phyloP scores from a whole-genome alignment of 2,888 invertebrate genomes.

The Octonoba sinensis region DNA sequence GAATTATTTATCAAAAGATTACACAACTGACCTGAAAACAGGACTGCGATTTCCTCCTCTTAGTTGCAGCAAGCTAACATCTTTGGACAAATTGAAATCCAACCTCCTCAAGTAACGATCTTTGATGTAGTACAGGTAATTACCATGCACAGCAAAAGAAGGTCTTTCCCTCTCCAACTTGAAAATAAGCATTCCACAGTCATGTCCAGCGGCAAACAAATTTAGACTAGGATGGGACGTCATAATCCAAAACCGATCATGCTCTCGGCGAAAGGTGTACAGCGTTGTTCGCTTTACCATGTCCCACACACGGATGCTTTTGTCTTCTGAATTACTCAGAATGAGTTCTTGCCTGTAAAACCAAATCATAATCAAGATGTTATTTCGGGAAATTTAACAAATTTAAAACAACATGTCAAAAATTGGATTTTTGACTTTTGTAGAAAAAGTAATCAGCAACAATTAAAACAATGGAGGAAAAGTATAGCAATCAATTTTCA shows the following conservation, averaged over 20 bases:
- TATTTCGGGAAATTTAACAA: too few relatives aligned
- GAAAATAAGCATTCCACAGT: constrained; percentile 95
- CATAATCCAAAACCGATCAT: constrained; percentile 98
- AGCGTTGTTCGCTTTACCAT: constrained; percentile 94
- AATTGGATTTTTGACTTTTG: not conserved
- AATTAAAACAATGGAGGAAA: too few relatives aligned
- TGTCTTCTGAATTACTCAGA: constrained; percentile 97
- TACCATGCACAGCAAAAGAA: constrained; percentile 93
- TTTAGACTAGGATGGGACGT: constrained; percentile 94
- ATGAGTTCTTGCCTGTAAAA: constrained; percentile 86
- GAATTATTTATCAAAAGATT: too few relatives aligned
- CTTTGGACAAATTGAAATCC: constrained; percentile 93
- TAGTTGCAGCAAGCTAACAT: constrained; percentile 91
- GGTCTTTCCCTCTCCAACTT: constrained; percentile 94
- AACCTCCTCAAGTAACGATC: constrained; percentile 90
- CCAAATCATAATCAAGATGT: too few relatives aligned
- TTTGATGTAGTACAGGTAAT: constrained; percentile 94
- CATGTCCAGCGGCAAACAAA: constrained; percentile 99
- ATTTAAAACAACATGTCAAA: constrained; percentile 66
- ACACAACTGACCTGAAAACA: constrained; percentile 75
- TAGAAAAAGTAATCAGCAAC: not conserved
- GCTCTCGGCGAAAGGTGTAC: constrained; percentile 91
- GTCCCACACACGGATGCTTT: constrained; percentile 98
- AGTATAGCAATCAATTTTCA: not conserved
- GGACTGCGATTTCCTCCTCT: constrained; percentile 83